phyloP scores from a whole-genome alignment of 2,113 vertebrate genomes.

The Chloropsis hardwickii region DNA sequence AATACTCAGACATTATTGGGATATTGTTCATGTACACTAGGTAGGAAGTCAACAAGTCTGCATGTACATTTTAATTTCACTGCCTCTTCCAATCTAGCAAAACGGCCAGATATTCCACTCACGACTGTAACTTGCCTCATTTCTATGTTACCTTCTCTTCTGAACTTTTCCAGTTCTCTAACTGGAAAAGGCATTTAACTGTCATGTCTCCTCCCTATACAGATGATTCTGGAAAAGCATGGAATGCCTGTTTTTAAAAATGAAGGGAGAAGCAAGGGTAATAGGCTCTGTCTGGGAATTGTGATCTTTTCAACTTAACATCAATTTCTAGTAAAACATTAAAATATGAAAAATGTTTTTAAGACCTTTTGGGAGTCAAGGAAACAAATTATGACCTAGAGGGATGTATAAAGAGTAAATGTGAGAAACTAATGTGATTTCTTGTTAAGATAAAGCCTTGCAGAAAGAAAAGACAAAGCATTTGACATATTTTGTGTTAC shows the following conservation, averaged over 20 bases:
- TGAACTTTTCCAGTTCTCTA: background rate
- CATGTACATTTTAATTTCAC: background rate
- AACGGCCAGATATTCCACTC: background rate
- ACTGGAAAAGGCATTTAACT: background rate
- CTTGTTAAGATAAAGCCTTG: background rate
- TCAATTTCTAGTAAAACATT: background rate
- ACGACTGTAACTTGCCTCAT: background rate
- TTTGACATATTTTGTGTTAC: background rate
- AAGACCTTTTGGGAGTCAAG: background rate
- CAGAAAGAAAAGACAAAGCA: background rate
- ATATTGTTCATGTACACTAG: background rate
- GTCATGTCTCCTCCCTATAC: background rate
- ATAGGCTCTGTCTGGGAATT: background rate
- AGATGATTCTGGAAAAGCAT: background rate
- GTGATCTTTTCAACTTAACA: background rate
- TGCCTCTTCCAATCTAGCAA: background rate
- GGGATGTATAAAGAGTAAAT: background rate
- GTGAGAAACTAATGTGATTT: background rate
- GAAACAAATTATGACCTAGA: background rate
- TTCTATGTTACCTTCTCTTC: background rate
- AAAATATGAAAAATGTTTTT: background rate
- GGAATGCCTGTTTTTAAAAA: background rate
- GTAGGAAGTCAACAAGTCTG: background rate
- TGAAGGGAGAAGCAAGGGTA: background rate
- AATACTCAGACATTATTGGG: background rate